Evolutionary conservation across 2,797 vertebrate species (phyloP), one percentile per base, ranked within the genome.

Genomic region (Spinus pinus): DNA sequence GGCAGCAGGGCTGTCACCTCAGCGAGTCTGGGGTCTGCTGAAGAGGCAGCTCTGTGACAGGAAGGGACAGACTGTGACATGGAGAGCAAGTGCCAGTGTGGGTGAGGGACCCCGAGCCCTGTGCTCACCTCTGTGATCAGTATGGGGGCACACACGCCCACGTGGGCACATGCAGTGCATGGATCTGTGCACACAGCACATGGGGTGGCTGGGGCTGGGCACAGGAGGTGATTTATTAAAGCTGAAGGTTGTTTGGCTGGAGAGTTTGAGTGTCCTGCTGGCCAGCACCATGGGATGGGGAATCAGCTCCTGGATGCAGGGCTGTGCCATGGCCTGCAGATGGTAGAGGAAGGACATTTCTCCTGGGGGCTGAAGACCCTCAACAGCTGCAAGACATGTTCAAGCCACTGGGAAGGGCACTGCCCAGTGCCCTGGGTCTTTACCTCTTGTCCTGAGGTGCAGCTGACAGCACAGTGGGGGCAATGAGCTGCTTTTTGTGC

Each of bases 161-260:
- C 1, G 51, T 19, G 28, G 28, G 14, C 6, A 5, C 14, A 4
- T 0, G 2, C 0, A 1, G 3, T 3, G 31, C 4, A 1, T 0
- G 0, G 3, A 7, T 6, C 58, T 49, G 5, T 39, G n/a, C 17
- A 51, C 74, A 60, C 24, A 2, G 3, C 18, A 8, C 17, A 0
- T 3, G n/a, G 5, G 12, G 5, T 20, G 56, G 15, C 23, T 25
- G 42, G 16, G 50, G 7, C 5, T 78, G 69, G 46, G 46, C 70
- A 58, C 14, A 41, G 24, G 16, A 71, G 53, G 30, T 17, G 4
- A 41, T 86, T 85, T 49, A 96, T 96, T 96, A 95, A 97, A 96
- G 53, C 44, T 31, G 11, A 64, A 77, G 39, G 28, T 57, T 79
- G 31, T 92, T 90, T 37, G 77, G 77, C 13, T n/a, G 42, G 15